Base-by-base conservation (phyloP, 2,797 vertebrate genomes). In the Cryptoprocta ferox region DNA sequence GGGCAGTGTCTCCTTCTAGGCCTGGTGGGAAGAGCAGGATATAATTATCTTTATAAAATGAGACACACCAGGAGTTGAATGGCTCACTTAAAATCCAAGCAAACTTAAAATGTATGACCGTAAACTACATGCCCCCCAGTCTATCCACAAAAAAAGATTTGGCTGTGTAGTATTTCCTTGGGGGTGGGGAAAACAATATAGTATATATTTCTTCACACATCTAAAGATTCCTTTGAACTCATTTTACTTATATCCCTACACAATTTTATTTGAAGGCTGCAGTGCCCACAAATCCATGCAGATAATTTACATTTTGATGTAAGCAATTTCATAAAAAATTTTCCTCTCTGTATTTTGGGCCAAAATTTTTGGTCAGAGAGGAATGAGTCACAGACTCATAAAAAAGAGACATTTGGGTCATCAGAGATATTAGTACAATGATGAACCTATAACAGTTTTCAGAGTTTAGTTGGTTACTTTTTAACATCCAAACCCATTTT, bases 211-310 rank as follows among this genome's bases (percentile, higher is more conserved):
- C 86, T 86, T 96, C 86, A 97, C 70, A 96, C 82, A 97, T 98
- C 95, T 97, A 94, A 98, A 95, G 95, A 84, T 95, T 59, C 37
- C 71, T 97, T 97, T 91, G 85, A 97, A 96, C 82, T 98, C 66
- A 65, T 75, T 91, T 32, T 96, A 63, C 68, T 95, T 97, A 94
- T 84, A 97, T 95, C 68, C 86, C 68, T 91, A 61, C 65, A 92
- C 6, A 80, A 12, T 96, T 97, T 96, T 93, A 92, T 97, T 95
- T 94, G 80, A 97, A 97, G 88, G 59, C 79, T 86, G 26, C 24
- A 21, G 32, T 91, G 85, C 91, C 96, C 95, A 94, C 85, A 97
- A 95, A 97, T 96, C 39, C 85, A 95, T 56, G 45, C 70, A 97
- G 94, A 97, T 91, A 88, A 96, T 94, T 97, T 97, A 96, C 30